These are phyloP conservation scores for Gnathonemus echidnorhynchus DNA, from an alignment of 2,113 vertebrate species.

Conservation along the genomic window DNA sequence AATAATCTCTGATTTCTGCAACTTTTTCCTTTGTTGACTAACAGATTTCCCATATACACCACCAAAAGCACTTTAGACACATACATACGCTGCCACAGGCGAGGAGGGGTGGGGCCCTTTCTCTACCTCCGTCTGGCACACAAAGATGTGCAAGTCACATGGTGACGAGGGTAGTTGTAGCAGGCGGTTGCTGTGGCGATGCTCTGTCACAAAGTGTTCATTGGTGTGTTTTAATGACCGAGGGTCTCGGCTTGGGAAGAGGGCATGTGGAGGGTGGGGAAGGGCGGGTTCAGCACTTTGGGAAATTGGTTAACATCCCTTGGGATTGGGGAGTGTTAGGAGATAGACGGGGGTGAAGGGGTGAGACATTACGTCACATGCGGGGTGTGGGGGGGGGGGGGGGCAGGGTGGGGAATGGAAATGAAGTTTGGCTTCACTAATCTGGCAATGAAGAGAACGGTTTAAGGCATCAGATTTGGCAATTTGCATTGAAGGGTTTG, in stretches of 20 bases:
- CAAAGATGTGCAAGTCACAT: background rate
- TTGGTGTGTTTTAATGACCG: background rate
- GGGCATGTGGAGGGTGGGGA: background rate
- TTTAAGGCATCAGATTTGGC: background rate
- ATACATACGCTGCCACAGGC: background rate
- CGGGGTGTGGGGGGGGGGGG: background rate
- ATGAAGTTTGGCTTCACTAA: background rate
- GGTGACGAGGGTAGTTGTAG: background rate
- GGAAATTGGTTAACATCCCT: constrained; percentile 24
- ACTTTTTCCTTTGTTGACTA: background rate
- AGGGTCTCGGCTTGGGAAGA: background rate
- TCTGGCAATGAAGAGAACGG: background rate
- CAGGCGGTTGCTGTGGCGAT: background rate
- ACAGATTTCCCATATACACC: background rate
- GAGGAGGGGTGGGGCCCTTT: background rate
- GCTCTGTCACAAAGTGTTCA: background rate
- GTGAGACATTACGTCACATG: constrained; percentile 11
- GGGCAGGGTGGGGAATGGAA: background rate
- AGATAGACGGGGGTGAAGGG: background rate
- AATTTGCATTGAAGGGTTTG: background rate
- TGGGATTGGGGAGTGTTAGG: constrained; percentile 6
- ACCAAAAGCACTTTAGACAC: background rate
- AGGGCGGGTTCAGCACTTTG: constrained; percentile 11
- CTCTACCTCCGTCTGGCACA: background rate
- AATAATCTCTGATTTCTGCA: background rate